Base-by-base conservation (phyloP, 2,797 vertebrate species). In the Orientallactaga sibirica region DNA sequence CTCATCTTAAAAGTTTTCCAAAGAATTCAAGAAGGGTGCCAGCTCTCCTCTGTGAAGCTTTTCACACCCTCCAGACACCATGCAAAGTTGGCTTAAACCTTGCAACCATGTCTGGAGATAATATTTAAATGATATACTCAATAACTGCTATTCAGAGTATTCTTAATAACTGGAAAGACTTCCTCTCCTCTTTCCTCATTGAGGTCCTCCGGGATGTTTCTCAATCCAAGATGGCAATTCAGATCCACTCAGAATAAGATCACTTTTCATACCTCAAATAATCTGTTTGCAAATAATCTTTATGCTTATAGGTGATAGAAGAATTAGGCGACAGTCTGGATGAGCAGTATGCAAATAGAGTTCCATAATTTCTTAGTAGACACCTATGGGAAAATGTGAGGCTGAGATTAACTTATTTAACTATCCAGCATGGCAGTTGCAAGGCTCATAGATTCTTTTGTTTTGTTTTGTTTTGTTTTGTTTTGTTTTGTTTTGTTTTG, bases 311-410 rank as follows among this genome's bases (percentile, higher is more conserved):
- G 52, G 74, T 64, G 61, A 12, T 8, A 43, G 48, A 67, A 55
- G 48, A 67, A 55, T 79, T 33, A 79, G 25, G 24, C 41, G 52
- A n/a, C 75, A 58, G 24, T 95, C 68, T 71, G 41, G 33, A 73
- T 62, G n/a, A 25, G 3, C 43, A 41, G 76, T 64, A 25, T 25
- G 67, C 43, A 82, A 79, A n/a, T 55, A 43, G 48, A 19, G 4
- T n/a, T 84, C n/a, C 11, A 48, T 43, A 80, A 24, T 73, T 71
- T 87, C 33, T 87, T 86, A 79, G 11, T 88, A 48, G 64, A 83
- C 75, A 41, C 10, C 43, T 83, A 55, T 7, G 7, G 77, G 61
- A 81, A 64, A 67, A 52, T 29, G 25, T 64, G 33, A 37, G 6
- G 11, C 61, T 91, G 70, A 83, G 61, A 12, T 55, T 80, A 92